These are phyloP conservation scores for Threskiornis aethiopicus DNA, from an alignment of 2,797 vertebrate species.

Conservation along the genomic window DNA sequence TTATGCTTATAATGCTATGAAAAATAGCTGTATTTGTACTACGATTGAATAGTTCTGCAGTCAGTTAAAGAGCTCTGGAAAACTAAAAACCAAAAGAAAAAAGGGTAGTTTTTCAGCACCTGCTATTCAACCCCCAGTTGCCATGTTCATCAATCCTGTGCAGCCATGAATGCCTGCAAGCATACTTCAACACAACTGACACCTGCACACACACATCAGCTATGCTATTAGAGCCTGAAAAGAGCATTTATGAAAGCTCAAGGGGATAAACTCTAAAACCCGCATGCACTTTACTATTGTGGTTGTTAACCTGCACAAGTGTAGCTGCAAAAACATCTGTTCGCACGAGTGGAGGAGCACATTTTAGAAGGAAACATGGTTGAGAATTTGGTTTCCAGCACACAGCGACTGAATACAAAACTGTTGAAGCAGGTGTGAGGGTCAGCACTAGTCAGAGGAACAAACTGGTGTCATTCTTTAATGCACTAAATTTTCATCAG, in stretches of 20 bases:
- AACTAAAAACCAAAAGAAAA: neutral
- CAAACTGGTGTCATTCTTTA: neutral
- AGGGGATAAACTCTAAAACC: slow-evolving; percentile 50
- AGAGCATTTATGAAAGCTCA: slow-evolving; percentile 44
- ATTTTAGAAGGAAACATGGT: neutral
- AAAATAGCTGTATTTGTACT: neutral
- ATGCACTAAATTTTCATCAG: neutral
- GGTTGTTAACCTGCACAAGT: slow-evolving; percentile 46
- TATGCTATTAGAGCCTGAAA: slow-evolving; percentile 4
- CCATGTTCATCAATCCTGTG: slow-evolving; percentile 5
- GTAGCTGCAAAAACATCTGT: slow-evolving; percentile 40
- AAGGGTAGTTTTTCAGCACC: neutral
- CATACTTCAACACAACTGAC: slow-evolving; percentile 12
- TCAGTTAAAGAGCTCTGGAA: neutral
- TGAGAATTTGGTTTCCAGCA: neutral
- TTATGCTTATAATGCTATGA: neutral
- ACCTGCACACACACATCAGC: slow-evolving; percentile 36
- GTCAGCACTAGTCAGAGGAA: neutral
- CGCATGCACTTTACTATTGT: neutral
- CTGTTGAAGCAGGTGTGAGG: neutral
- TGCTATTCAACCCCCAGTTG: slow-evolving; percentile 11
- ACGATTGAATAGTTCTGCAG: neutral
- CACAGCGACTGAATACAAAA: neutral
- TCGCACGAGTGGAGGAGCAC: neutral
- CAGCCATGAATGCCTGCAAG: slow-evolving; percentile 2